These are phyloP conservation scores for Siphamia tubifer DNA, from an alignment of 2,113 vertebrate genomes.

Conservation along the genomic window DNA sequence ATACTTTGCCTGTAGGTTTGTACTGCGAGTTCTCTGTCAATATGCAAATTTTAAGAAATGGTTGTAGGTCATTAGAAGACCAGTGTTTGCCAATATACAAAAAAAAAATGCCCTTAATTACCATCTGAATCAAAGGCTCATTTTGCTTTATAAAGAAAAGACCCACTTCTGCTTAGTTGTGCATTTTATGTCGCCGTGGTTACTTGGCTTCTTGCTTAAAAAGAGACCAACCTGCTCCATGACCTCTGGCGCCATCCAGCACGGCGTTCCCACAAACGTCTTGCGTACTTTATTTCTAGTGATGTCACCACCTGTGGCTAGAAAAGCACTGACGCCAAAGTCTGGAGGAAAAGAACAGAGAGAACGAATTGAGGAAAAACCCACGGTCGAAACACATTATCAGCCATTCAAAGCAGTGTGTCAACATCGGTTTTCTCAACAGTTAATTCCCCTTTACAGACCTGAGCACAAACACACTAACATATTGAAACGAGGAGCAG, in stretches of 20 bases:
- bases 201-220: not conserved
- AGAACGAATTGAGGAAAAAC: not conserved
- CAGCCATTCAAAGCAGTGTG: not conserved
- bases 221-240: conserved; percentile 91
- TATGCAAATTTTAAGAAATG: too few relatives aligned
- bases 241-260: conserved; percentile 98
- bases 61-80: not conserved
- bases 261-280: conserved; percentile 96
- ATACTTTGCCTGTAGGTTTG: too few relatives aligned
- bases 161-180: not conserved
- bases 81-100: too few relatives aligned
- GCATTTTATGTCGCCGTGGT: not conserved
- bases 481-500: not conserved
- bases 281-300: conserved; percentile 98
- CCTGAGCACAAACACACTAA: not conserved
- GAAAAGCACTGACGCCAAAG: conserved; percentile 96
- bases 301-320: conserved; percentile 96
- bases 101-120: not conserved
- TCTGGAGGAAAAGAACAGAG: conserved; percentile 78
- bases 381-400: not conserved
- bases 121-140: not conserved
- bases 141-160: not conserved
- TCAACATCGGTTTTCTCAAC: not conserved
- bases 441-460: not conserved
- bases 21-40: too few relatives aligned